Percentiles rank a stretch among this genome's conserved stretches.
phyloP scores from a whole-genome alignment of 2,888 invertebrate genomes.

The Pterostichus niger region DNA sequence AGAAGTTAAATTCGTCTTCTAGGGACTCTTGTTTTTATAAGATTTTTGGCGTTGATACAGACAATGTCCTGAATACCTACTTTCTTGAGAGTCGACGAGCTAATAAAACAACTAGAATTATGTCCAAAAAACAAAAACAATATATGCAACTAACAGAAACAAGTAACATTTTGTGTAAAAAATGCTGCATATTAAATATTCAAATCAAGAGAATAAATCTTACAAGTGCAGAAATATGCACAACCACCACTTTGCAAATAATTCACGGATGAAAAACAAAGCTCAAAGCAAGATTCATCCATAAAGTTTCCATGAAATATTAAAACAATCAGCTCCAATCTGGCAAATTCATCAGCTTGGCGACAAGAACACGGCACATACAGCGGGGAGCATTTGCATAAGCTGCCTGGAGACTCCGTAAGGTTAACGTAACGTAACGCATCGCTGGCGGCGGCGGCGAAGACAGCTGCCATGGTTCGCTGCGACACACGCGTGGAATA shows the following conservation, averaged over 20 bases:
- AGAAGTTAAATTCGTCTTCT: too few relatives aligned
- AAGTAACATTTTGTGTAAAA: too few relatives aligned
- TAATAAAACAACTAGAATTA: too few relatives aligned
- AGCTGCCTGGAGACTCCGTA: conserved; percentile 36
- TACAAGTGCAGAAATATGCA: conserved; percentile 22
- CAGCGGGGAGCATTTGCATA: conserved; percentile 53
- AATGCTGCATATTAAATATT: neutral
- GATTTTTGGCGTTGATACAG: too few relatives aligned
- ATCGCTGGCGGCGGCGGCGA: neutral
- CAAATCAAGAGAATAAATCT: neutral
- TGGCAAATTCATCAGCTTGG: conserved; percentile 52
- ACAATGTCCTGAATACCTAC: too few relatives aligned
- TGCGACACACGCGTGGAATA: conserved; percentile 6
- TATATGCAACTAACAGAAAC: too few relatives aligned
- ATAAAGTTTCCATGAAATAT: conserved; percentile 59
- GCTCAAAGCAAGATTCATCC: conserved; percentile 6
- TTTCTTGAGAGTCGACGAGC: too few relatives aligned
- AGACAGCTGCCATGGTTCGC: conserved; percentile 28
- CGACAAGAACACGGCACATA: conserved; percentile 44
- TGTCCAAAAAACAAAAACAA: too few relatives aligned
- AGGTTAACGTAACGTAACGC: conserved; percentile 42
- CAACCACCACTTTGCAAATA: conserved; percentile 39
- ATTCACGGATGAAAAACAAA: conserved; percentile 56
- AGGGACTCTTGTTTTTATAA: too few relatives aligned
- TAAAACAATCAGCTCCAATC: conserved; percentile 60